phyloP scores from a whole-genome alignment of 2,113 vertebrate genomes.

The Corydoras maculifer region DNA sequence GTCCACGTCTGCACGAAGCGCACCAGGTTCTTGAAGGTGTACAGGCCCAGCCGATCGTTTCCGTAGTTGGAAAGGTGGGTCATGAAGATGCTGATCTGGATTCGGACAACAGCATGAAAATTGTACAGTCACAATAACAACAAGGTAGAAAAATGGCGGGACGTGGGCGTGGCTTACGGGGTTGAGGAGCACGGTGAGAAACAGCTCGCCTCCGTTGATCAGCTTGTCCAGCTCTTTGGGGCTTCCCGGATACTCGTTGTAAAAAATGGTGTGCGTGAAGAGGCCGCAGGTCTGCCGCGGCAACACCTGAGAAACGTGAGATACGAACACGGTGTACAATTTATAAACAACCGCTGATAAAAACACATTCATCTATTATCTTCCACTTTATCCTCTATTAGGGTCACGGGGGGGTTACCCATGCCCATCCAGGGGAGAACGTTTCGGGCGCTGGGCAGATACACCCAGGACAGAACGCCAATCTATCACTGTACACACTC shows the following conservation, averaged over 20 bases:
- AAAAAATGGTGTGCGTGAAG: slow-evolving; percentile 88
- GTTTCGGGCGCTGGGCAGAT: too few species aligned
- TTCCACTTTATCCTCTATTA: too few species aligned
- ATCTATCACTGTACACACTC: too few species aligned
- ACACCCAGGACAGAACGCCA: too few species aligned
- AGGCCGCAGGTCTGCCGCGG: slow-evolving; percentile 83
- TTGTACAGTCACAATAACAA: neutral
- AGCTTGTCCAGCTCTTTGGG: slow-evolving; percentile 83
- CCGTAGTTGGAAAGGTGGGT: slow-evolving; percentile 85
- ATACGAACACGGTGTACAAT: neutral
- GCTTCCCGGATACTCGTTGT: slow-evolving; percentile 80
- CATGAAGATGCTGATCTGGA: slow-evolving; percentile 89
- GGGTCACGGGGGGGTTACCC: too few species aligned
- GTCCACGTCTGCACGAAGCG: slow-evolving; percentile 82
- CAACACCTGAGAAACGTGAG: slow-evolving; percentile 65
- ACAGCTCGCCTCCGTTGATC: slow-evolving; percentile 83
- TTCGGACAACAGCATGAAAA: neutral
- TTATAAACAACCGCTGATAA: too few species aligned
- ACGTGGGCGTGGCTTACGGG: slow-evolving; percentile 63
- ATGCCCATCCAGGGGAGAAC: too few species aligned
- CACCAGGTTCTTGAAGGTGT: slow-evolving; percentile 82
- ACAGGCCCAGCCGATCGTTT: slow-evolving; percentile 81
- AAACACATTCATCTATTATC: too few species aligned
- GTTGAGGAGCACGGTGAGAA: slow-evolving; percentile 82
- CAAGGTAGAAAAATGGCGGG: neutral